A percentile compares a stretch with the other conserved stretches of the same genome.
These are phyloP conservation scores for Dendrolimus kikuchii DNA, from an alignment of 1,140 invertebrate species.

Conservation along the genomic window DNA sequence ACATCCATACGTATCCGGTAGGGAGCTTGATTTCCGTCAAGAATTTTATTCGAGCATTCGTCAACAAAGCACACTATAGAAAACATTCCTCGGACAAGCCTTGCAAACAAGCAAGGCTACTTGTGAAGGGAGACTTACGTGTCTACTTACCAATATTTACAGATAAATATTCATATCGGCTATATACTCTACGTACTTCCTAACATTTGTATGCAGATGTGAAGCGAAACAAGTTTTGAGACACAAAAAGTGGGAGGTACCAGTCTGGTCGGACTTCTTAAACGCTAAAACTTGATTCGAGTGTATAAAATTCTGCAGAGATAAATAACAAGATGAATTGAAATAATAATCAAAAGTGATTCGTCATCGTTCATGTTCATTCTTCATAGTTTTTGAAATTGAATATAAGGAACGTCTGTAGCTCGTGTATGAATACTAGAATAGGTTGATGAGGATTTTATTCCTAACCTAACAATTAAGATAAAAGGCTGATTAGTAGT, in stretches of 20 bases:
- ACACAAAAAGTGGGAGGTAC: not conserved
- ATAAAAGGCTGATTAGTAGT: too few species aligned
- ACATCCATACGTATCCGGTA: not conserved
- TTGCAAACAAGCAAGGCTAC: slow-evolving; percentile 52
- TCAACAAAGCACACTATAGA: slow-evolving; percentile 50
- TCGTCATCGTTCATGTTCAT: too few species aligned
- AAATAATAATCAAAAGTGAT: too few species aligned
- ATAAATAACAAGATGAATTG: too few species aligned
- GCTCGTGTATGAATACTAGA: too few species aligned
- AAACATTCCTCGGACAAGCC: slow-evolving; percentile 58
- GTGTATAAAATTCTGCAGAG: too few species aligned
- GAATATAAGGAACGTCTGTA: too few species aligned
- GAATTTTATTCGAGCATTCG: slow-evolving; percentile 26
- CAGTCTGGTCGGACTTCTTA: too few species aligned
- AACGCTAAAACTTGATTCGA: too few species aligned
- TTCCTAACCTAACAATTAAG: too few species aligned
- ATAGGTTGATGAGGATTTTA: too few species aligned
- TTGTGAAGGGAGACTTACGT: slow-evolving; percentile 42
- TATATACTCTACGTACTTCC: slow-evolving; percentile 11
- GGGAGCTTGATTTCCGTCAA: slow-evolving; percentile 13
- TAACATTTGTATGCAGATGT: slow-evolving; percentile 10
- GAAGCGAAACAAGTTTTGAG: not conserved
- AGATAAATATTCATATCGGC: not conserved
- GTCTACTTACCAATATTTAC: not conserved
- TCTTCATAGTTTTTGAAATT: too few species aligned